Evolutionary conservation across 2,888 invertebrate genomes (phyloP).

Genomic region (Aphidius colemani): DNA sequence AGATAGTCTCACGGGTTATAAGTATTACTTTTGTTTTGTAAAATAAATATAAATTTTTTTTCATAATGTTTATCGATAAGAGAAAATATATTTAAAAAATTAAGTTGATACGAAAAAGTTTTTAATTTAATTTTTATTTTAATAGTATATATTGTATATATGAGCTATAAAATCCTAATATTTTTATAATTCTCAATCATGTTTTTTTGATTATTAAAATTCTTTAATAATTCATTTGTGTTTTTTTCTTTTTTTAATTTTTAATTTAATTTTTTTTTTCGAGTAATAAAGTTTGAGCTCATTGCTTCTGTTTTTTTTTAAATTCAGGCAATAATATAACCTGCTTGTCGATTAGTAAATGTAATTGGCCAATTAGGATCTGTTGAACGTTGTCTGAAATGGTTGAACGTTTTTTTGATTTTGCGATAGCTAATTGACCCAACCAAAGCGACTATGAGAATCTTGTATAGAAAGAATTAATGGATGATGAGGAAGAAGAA

Average conservation of each 20-base stretch:
- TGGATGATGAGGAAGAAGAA: not conserved
- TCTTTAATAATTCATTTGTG: not conserved
- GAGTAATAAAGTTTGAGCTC: slow-evolving; percentile 19
- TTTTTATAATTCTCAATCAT: too few relatives aligned
- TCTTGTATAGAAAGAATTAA: slow-evolving; percentile 3
- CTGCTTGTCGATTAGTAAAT: slow-evolving; percentile 28
- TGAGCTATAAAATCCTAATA: too few relatives aligned
- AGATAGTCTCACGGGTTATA: slow-evolving; percentile 28
- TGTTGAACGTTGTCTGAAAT: slow-evolving; percentile 36
- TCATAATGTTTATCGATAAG: slow-evolving; percentile 6
- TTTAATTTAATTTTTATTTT: too few relatives aligned
- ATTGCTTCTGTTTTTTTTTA: not conserved
- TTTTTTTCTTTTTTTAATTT: too few relatives aligned
- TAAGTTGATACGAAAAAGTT: too few relatives aligned
- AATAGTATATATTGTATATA: too few relatives aligned
- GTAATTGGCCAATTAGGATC: slow-evolving; percentile 42
- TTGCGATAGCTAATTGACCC: slow-evolving; percentile 30
- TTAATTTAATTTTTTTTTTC: slow-evolving; percentile 24
- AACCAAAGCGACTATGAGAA: slow-evolving; percentile 4
- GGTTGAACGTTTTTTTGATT: slow-evolving; percentile 33
- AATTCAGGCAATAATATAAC: slow-evolving; percentile 25
- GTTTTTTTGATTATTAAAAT: not conserved
- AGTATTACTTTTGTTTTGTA: slow-evolving; percentile 1
- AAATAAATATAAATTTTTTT: not conserved
- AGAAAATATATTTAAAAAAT: too few relatives aligned